Base-by-base conservation (phyloP, 1,140 invertebrate genomes). In the Drosophila mauritiana region DNA sequence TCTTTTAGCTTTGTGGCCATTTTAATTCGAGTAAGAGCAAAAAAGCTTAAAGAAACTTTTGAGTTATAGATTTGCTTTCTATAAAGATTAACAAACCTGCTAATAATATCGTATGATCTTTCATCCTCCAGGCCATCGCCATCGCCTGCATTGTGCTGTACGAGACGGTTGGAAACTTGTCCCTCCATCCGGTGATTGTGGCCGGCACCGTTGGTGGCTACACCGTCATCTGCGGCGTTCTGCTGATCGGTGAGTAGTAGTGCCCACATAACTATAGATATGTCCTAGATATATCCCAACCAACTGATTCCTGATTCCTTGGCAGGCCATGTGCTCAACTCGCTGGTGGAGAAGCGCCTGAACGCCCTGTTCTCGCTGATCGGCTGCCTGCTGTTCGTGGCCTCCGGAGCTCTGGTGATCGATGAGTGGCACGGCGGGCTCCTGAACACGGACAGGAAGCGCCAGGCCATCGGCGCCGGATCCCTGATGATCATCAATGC, bases 401-500 rank as follows among this genome's bases (percentile, higher is more conserved):
- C 94, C 15, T 94, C 94, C 2, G 96, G 96, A n/a, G 94, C 94
- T 0, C 58, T 97, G 22, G 93, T 95, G 34, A 96, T 96, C 48
- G 88, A 91, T 46, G 77, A 91, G 61, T 92, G 91, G 91, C 90
- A 92, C 48, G 90, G 15, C 86, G 77, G 36, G 10, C 11, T 27
- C 25, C 48, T 15, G 13, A 34, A 70, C 4, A 56, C 70, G 27
- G 93, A 94, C 0, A 79, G 80, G 20, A 94, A 93, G 67, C 94
- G 95, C 73, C 95, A 94, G 51, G 95, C 95, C 31, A 89, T 96
- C 6, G 94, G 95, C 3, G 96, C 96, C 73, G 96, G 95, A 12
- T 94, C 94, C 0, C 78, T 96, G 58, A 94, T 95, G 52, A 95
- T 97, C 72, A 95, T 96, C 89, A 95, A 96, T 76, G 96, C 95